Conservation (phyloP, 2,888 invertebrate genomes). For the Drosophila suboccidentalis region DNA sequence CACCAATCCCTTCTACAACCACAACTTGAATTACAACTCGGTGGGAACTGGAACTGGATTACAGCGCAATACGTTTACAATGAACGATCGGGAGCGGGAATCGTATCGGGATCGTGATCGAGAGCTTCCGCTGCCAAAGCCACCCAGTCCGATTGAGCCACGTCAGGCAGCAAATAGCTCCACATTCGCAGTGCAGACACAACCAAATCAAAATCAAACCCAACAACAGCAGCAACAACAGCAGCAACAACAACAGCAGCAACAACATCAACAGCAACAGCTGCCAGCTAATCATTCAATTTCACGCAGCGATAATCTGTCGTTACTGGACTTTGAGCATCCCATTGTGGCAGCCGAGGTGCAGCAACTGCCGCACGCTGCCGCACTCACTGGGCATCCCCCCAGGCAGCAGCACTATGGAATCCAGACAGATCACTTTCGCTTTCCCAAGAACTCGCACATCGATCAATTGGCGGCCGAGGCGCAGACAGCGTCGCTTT, state of each 20-base stretch:
- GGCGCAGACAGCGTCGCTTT: slow-evolving; percentile 82
- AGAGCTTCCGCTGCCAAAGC: slow-evolving; percentile 66
- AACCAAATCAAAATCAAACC: slow-evolving; percentile 49
- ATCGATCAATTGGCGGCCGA: slow-evolving; percentile 82
- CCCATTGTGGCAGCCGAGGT: slow-evolving; percentile 81
- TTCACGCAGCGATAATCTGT: slow-evolving; percentile 77
- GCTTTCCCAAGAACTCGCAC: slow-evolving; percentile 61
- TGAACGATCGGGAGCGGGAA: slow-evolving; percentile 53
- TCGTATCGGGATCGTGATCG: slow-evolving; percentile 56
- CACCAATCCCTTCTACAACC: slow-evolving; percentile 82
- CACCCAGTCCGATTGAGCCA: slow-evolving; percentile 72
- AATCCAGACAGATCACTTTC: slow-evolving; percentile 54
- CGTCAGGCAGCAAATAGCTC: slow-evolving; percentile 46
- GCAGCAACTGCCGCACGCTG: slow-evolving; percentile 68
- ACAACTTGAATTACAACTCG: slow-evolving; percentile 45
- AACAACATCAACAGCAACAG: background rate
- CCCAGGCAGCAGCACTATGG: slow-evolving; percentile 44
- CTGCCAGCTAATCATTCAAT: slow-evolving; percentile 55
- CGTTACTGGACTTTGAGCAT: slow-evolving; percentile 82
- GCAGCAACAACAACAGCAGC: slow-evolving; percentile 14
- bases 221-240: slow-evolving; percentile 30
- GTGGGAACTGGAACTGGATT: slow-evolving; percentile 28
- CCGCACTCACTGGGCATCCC: slow-evolving; percentile 60
- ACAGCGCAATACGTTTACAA: slow-evolving; percentile 65
- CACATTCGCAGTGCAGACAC: slow-evolving; percentile 5